phyloP scores from a whole-genome alignment of 2,797 vertebrate species.

The Cossypha dichroa region DNA sequence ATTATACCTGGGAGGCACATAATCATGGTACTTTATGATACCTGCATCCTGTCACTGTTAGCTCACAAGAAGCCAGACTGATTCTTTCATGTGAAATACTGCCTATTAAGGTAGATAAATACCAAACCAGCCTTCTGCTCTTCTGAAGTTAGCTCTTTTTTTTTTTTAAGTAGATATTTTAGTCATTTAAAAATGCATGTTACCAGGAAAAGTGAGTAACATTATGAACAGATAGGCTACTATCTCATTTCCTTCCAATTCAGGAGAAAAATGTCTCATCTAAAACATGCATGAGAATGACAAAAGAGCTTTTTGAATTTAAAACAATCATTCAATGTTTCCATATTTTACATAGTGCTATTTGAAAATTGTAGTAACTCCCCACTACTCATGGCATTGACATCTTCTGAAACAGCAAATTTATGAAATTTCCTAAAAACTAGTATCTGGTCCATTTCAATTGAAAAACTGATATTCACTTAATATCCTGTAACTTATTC shows the following conservation, averaged over 20 bases:
- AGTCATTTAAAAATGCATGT: slow-evolving; percentile 1
- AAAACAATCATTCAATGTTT: not conserved
- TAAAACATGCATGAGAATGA: not conserved
- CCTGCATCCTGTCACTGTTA: not conserved
- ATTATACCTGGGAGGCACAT: not conserved
- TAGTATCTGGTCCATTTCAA: not conserved
- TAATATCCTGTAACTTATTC: not conserved
- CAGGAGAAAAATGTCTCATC: slow-evolving; percentile 11
- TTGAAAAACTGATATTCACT: not conserved
- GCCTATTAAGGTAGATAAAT: not conserved
- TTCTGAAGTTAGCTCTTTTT: not conserved
- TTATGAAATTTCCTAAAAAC: not conserved
- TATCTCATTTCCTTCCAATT: not conserved
- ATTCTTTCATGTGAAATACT: not conserved
- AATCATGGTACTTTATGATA: not conserved
- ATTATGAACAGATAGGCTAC: not conserved
- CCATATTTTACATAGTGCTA: not conserved
- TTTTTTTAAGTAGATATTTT: not conserved
- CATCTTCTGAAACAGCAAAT: not conserved
- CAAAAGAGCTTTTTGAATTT: not conserved
- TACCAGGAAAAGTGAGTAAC: not conserved
- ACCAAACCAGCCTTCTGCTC: not conserved
- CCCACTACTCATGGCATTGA: not conserved
- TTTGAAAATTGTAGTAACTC: not conserved
- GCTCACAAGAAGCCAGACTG: not conserved